These are phyloP conservation scores for mouse (Mus musculus) DNA, from an alignment of 2,113 vertebrate species.

Conservation along the genomic window GRCm39 chr10:49527001-49527500, in stretches of 20 bases:
- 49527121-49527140: background rate
- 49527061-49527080: background rate
- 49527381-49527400: constrained; percentile 44
- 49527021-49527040: background rate
- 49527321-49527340: constrained; percentile 1
- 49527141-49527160: background rate
- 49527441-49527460: constrained; percentile 55
- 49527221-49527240: constrained; percentile 29
- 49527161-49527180: background rate
- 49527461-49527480: background rate
- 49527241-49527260: constrained; percentile 36
- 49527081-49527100: background rate
- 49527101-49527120: constrained; percentile 2
- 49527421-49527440: background rate
- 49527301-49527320: constrained; percentile 10
- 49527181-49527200: constrained; percentile 17
- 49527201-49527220: background rate
- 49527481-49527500: constrained; percentile 64
- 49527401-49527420: background rate
- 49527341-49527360: constrained; percentile 37
- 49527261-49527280: background rate
- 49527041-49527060: constrained; percentile 13
- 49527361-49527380: background rate
- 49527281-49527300: constrained; percentile 15
- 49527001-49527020: background rate